Base-by-base conservation (phyloP, 2,113 vertebrate genomes). In the Heloderma charlesbogerti region DNA sequence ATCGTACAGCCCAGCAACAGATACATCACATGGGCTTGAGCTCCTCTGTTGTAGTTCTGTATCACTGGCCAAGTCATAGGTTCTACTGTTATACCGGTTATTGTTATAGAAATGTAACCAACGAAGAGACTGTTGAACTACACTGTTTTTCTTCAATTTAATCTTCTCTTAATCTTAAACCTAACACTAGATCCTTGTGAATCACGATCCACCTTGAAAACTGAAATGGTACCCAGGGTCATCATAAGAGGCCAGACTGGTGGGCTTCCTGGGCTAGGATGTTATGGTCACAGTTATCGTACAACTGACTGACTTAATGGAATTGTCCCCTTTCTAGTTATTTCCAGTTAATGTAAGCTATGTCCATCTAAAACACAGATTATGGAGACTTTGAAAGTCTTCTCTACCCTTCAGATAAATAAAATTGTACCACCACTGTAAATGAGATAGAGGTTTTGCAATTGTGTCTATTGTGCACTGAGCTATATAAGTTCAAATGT, bases 21-120 rank as follows among this genome's bases (percentile, higher is more conserved):
- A 45, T 34, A 6, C 84, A 31, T 69, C 43, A 66, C 45, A 20
- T 85, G 84, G 66, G 15, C 27, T 69, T 85, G 40, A 40, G 40
- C 5, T 29, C 37, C 40, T 43, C 13, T 86, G 67, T 10, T 86
- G 72, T 51, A 29, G 67, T 45, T 34, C 27, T 69, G n/a, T 51
- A 12, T 72, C 40, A 15, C 84, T 51, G 84, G 29, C 45, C n/a
- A 71, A 86, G 48, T 48, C 45, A 34, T 29, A 34, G 51, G 18
- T 22, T 16, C 10, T 86, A 22, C 31, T 71, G 10, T 57, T 12
- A 3, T 12, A 51, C 45, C 22, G 18, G 45, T 69, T 67, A 48
- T 85, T 85, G 66, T 67, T 51, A 72, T 71, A 71, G 48, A 86
- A 71, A 72, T 72, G 20, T 86, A n/a, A 87, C 51, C 9, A 87